These are phyloP conservation scores for Drosophila saltans DNA, from an alignment of 1,140 invertebrate genomes.

Conservation along the genomic window DNA sequence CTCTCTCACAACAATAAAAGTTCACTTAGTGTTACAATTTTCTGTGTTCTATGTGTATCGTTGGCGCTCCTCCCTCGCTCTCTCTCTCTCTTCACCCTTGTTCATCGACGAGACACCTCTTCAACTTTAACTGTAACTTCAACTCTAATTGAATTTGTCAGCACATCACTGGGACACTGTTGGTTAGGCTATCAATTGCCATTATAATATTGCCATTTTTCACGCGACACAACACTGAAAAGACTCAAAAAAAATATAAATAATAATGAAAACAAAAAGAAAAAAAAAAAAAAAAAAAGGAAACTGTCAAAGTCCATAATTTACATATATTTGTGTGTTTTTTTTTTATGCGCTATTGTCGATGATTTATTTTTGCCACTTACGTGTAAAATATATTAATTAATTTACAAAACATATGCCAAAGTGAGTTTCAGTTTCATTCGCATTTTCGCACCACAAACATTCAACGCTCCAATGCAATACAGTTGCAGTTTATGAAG, in stretches of 20 bases:
- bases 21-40: conserved; percentile 3
- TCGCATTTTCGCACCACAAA: conserved; percentile 44
- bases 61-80: background rate
- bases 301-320: conserved; percentile 42
- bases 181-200: conserved; percentile 38
- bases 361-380: conserved; percentile 71
- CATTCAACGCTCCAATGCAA: background rate
- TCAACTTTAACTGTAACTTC: conserved; percentile 37
- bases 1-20: conserved; percentile 5
- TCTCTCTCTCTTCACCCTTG: background rate
- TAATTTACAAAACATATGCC: conserved; percentile 76
- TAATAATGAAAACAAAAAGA: conserved; percentile 4
- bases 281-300: conserved; percentile 25
- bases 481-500: conserved; percentile 16
- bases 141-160: conserved; percentile 73
- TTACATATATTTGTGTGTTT: conserved; percentile 36
- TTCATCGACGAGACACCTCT: conserved; percentile 37
- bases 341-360: conserved; percentile 30
- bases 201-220: conserved; percentile 55
- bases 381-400: conserved; percentile 70
- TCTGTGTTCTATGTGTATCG: conserved; percentile 11
- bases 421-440: conserved; percentile 35
- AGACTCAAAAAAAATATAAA: conserved; percentile 39
- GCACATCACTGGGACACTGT: conserved; percentile 45
- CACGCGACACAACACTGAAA: conserved; percentile 18